phyloP scores from a whole-genome alignment of 2,797 vertebrate genomes.

The Enteromius mattozi region DNA sequence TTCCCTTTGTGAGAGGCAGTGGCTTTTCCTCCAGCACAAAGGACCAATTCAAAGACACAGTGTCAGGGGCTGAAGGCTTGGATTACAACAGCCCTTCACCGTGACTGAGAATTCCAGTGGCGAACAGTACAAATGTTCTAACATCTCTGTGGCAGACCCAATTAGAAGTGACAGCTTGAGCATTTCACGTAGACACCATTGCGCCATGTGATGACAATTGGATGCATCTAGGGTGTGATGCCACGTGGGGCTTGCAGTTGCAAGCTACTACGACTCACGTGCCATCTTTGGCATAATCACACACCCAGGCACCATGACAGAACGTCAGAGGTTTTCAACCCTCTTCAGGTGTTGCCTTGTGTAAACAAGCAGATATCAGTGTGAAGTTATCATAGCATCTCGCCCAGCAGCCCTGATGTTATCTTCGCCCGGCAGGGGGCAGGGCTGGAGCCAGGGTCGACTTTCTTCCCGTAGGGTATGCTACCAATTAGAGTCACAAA shows the following conservation, averaged over 20 bases:
- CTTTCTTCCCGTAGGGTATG: constrained; percentile 44
- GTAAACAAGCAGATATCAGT: constrained; percentile 55
- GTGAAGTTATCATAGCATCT: constrained; percentile 51
- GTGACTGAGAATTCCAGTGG: constrained; percentile 66
- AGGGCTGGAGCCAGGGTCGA: constrained; percentile 18
- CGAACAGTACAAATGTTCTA: constrained; percentile 49
- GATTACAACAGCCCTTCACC: constrained; percentile 66
- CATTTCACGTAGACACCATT: constrained; percentile 49
- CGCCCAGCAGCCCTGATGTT: constrained; percentile 46
- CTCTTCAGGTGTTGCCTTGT: constrained; percentile 52
- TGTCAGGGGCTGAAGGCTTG: constrained; percentile 65
- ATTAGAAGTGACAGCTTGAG: constrained; percentile 41
- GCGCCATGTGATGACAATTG: constrained; percentile 29
- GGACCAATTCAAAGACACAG: constrained; percentile 67
- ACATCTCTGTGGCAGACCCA: constrained; percentile 35
- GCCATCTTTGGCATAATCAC: not conserved
- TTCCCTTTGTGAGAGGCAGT: constrained; percentile 49
- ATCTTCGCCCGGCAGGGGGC: constrained; percentile 35
- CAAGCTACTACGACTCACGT: not conserved
- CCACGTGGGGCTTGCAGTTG: not conserved
- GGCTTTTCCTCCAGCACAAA: constrained; percentile 69
- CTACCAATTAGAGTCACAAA: constrained; percentile 53
- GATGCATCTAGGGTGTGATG: constrained; percentile 18
- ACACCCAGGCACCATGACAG: constrained; percentile 1
- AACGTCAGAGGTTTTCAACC: constrained; percentile 1